Evolutionary conservation across 2,888 invertebrate genomes (phyloP).

Genomic region (Caenorhabditis doughertyi): DNA sequence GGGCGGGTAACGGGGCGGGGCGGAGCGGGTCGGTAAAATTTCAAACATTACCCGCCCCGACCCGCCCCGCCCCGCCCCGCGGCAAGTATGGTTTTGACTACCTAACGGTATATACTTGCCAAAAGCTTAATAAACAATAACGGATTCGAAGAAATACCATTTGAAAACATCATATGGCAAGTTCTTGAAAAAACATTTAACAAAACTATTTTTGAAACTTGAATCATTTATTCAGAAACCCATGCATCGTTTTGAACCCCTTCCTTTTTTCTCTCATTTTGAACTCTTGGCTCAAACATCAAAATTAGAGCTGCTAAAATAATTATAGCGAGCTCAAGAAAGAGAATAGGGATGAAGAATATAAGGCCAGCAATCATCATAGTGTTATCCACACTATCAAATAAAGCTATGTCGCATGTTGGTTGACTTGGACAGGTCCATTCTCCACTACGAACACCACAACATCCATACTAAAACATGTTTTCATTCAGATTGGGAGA

Average conservation of each 20-base stretch:
- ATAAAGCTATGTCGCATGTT: slow-evolving; percentile 25
- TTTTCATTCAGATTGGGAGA: not conserved
- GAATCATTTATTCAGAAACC: slow-evolving; percentile 12
- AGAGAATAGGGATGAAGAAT: slow-evolving; percentile 17
- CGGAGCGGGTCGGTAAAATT: no score
- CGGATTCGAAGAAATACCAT: no score
- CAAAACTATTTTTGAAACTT: not conserved
- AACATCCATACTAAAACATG: slow-evolving; percentile 39
- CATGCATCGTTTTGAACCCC: not conserved
- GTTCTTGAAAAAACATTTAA: no score
- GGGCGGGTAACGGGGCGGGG: no score
- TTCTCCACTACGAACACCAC: slow-evolving; percentile 18
- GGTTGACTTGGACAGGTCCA: slow-evolving; percentile 1
- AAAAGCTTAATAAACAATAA: no score
- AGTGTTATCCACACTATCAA: slow-evolving; percentile 35
- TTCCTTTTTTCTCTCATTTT: not conserved
- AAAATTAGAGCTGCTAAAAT: not conserved
- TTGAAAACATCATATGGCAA: no score
- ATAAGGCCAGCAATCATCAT: slow-evolving; percentile 46
- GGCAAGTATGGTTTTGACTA: no score
- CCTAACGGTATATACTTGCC: no score
- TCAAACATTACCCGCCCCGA: no score
- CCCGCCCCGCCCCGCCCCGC: no score
- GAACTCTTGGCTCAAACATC: slow-evolving; percentile 12
- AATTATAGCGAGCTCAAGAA: slow-evolving; percentile 14